Conservation (phyloP, 2,113 vertebrate species). For the Glaucomys volans region DNA sequence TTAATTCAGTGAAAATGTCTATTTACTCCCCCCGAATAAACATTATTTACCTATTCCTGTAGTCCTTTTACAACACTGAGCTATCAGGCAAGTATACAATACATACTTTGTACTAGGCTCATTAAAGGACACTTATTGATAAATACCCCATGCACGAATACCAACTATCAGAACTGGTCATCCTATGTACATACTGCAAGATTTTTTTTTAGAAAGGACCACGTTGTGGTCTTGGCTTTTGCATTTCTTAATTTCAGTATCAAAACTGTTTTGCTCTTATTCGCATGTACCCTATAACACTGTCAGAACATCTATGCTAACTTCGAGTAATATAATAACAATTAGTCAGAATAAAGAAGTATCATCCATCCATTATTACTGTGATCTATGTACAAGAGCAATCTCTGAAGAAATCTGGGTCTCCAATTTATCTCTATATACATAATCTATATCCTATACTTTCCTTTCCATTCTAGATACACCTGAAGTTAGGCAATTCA, state of each 20-base stretch:
- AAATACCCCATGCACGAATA: constrained; percentile 85
- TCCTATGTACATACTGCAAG: constrained; percentile 83
- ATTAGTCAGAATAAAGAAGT: constrained; percentile 18
- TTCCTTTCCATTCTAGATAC: constrained; percentile 35
- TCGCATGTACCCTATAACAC: constrained; percentile 24
- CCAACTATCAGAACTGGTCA: constrained; percentile 81
- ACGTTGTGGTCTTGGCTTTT: constrained; percentile 77
- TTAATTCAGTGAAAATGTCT: constrained; percentile 51
- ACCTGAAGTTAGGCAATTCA: constrained; percentile 21
- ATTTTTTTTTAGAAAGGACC: constrained; percentile 75
- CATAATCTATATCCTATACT: constrained; percentile 9
- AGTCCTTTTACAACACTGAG: constrained; percentile 84
- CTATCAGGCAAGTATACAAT: constrained; percentile 83
- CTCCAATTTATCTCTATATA: constrained; percentile 16
- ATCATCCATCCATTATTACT: not conserved
- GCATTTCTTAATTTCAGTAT: constrained; percentile 71
- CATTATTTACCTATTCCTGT: constrained; percentile 73
- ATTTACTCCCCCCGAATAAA: constrained; percentile 63
- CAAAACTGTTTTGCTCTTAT: constrained; percentile 65
- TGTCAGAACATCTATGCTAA: constrained; percentile 7
- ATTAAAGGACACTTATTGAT: constrained; percentile 83
- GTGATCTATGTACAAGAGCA: constrained; percentile 14
- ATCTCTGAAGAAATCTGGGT: constrained; percentile 30
- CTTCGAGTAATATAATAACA: not conserved
- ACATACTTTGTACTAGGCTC: constrained; percentile 84